phyloP scores from a whole-genome alignment of 2,888 invertebrate species.

The Lasioglossum malachurum region DNA sequence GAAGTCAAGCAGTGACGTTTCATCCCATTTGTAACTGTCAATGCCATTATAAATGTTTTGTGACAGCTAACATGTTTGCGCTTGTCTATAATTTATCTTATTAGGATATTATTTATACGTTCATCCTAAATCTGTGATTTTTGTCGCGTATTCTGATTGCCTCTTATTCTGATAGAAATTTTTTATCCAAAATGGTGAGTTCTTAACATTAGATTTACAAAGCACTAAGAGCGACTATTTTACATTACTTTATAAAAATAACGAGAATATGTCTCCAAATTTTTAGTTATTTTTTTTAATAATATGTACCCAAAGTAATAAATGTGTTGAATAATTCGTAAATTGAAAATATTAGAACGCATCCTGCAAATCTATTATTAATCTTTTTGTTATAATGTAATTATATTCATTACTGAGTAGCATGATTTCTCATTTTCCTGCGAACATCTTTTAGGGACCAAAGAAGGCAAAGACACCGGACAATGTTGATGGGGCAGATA shows the following conservation, averaged over 20 bases:
- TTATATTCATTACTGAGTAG: neutral
- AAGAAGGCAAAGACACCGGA: conserved; percentile 76
- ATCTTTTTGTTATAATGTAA: neutral
- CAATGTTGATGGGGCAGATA: conserved; percentile 94
- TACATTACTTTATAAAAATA: no score
- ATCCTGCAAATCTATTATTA: neutral
- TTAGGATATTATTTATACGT: neutral
- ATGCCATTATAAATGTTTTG: conserved; percentile 27
- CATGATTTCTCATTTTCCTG: neutral
- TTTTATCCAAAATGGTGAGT: conserved; percentile 60
- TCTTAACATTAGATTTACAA: neutral
- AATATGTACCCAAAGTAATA: no score
- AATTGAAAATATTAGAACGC: neutral
- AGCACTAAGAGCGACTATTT: neutral
- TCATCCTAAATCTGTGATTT: neutral
- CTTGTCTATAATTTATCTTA: conserved; percentile 26
- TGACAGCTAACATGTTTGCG: conserved; percentile 15
- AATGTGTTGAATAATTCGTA: neutral
- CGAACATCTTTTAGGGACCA: conserved; percentile 65
- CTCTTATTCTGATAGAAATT: conserved; percentile 14
- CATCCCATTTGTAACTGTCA: neutral
- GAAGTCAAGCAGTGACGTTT: neutral
- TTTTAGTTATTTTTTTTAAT: neutral
- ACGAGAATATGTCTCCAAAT: neutral
- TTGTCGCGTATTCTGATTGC: neutral